phyloP scores from a whole-genome alignment of 1,140 invertebrate genomes.

The Pseudobourletiella spinata region DNA sequence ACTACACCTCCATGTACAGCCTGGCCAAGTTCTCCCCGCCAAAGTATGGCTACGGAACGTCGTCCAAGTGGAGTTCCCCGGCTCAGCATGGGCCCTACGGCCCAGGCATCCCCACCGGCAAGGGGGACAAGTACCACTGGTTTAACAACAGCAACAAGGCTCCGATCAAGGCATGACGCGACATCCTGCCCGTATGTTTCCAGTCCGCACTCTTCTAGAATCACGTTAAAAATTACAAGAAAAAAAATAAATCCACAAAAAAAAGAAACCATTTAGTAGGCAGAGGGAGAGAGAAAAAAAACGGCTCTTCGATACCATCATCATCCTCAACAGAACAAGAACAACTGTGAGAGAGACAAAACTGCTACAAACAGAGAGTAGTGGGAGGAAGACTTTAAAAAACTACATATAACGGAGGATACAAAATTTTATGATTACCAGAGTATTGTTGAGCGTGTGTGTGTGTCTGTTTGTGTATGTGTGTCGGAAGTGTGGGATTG shows the following conservation, averaged over 20 bases:
- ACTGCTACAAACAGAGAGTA: too few species aligned
- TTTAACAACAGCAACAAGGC: conserved; percentile 22
- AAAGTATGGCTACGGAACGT: conserved; percentile 23
- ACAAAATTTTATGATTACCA: too few species aligned
- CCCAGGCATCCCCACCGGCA: conserved; percentile 11
- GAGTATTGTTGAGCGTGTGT: too few species aligned
- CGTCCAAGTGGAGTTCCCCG: conserved; percentile 20
- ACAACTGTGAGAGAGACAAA: too few species aligned
- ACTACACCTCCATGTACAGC: conserved; percentile 12
- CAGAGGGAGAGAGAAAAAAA: too few species aligned
- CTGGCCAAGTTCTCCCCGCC: conserved; percentile 29
- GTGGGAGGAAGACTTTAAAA: too few species aligned
- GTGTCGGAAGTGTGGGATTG: too few species aligned
- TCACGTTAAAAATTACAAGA: neutral
- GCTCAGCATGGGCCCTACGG: conserved; percentile 14
- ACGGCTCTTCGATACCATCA: too few species aligned
- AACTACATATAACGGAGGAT: too few species aligned
- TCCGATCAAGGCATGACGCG: conserved; percentile 23
- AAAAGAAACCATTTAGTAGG: too few species aligned
- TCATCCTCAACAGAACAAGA: too few species aligned
- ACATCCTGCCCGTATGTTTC: neutral
- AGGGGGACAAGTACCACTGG: conserved; percentile 29
- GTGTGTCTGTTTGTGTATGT: too few species aligned
- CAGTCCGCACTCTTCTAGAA: neutral
- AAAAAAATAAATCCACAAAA: neutral